These are phyloP conservation scores for Ambastaia sidthimunki DNA, from an alignment of 2,797 vertebrate species.

Conservation along the genomic window DNA sequence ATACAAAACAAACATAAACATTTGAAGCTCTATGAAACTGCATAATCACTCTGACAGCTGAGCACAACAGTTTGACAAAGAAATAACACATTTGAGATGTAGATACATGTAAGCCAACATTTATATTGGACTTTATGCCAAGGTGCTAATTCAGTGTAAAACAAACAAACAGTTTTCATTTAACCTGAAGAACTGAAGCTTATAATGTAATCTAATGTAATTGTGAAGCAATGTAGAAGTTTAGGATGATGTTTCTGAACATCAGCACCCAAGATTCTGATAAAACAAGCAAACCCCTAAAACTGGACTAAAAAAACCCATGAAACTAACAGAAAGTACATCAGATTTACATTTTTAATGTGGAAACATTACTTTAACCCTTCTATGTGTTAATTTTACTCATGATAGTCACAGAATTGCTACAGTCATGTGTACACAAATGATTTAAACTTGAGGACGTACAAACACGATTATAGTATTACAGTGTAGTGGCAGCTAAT, in stretches of 20 bases:
- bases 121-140: constrained; percentile 21
- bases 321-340: not conserved
- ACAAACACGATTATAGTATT: not conserved
- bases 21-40: constrained; percentile 57
- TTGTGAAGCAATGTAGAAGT: constrained; percentile 2
- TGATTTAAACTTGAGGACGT: not conserved
- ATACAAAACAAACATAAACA: constrained; percentile 62
- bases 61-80: constrained; percentile 34
- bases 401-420: not conserved
- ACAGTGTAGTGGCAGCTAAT: constrained; percentile 10
- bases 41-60: constrained; percentile 31
- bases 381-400: not conserved
- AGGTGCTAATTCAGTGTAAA: constrained; percentile 13
- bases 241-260: not conserved
- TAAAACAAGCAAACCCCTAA: constrained; percentile 8
- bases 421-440: not conserved
- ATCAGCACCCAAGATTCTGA: not conserved
- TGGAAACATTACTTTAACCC: constrained; percentile 1
- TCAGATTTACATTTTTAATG: not conserved
- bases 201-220: not conserved
- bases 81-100: constrained; percentile 28
- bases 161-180: not conserved
- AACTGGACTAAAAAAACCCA: not conserved
- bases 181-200: not conserved
- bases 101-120: constrained; percentile 24